Evolutionary conservation across 2,888 invertebrate genomes (phyloP), one percentile per base, ranked within the genome.

Genomic region (Athripsodes cinereus): DNA sequence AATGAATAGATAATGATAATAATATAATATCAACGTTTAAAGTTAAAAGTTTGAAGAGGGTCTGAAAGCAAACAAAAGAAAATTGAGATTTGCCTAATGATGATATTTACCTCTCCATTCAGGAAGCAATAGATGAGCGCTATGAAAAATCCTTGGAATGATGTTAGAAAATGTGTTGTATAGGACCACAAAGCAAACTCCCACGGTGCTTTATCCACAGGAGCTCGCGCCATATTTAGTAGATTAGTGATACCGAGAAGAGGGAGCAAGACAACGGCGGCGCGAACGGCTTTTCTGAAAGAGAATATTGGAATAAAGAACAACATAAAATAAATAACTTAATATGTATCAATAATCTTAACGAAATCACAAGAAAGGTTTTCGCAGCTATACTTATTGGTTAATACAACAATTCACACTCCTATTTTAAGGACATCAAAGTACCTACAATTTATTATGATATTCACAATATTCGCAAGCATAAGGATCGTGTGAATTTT

Each of bases 91-190:
- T n/a, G n/a, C n/a, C n/a, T n/a, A n/a, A n/a, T n/a, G n/a, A n/a
- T 46, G 1, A 16, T 13, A 48, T 72, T 40, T 71, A 92, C 92
- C 84, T 93, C 92, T 62, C 85, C 87, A 67, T 92, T 92, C 53
- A 86, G 72, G 69, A 92, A 91, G 69, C 92, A 93, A 71, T 92
- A 92, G 50, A 92, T 78, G 10, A 86, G 78, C 0, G 90, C 85
- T 51, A 92, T 84, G 69, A 92, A 87, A 65, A 89, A 83, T 31
- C 92, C 92, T 73, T 92, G 91, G 69, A 91, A 92, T 0, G 92
- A 89, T n/a, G 85, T 83, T 51, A 92, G 75, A 68, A 90, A 88
- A 69, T 92, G 87, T 0, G 90, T 86, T 13, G 78, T 74, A 71
- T 88, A 92, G 1, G 88, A 86, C 92, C 92, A 92, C 0, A 87